These are phyloP conservation scores for Mirounga angustirostris DNA, from an alignment of 2,113 vertebrate species.

Conservation along the genomic window DNA sequence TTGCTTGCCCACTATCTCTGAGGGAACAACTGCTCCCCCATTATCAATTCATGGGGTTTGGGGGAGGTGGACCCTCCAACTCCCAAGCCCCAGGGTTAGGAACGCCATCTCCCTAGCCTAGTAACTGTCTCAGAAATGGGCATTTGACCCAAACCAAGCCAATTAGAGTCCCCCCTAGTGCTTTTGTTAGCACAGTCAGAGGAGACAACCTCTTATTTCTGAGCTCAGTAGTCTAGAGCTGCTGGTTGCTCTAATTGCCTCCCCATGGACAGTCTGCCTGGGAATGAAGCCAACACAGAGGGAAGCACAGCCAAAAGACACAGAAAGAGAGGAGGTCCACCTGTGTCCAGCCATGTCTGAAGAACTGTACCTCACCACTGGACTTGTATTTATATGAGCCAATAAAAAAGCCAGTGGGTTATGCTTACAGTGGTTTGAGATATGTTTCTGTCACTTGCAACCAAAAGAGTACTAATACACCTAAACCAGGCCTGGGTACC, in stretches of 20 bases:
- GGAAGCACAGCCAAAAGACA: background rate
- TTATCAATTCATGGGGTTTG: background rate
- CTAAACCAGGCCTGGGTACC: background rate
- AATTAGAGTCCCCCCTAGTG: slow-evolving; percentile 45
- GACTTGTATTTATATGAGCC: background rate
- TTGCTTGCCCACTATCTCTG: background rate
- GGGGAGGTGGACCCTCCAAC: background rate
- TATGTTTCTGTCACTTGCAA: background rate
- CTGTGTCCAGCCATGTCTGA: background rate
- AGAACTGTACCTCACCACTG: background rate
- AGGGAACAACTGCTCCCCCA: background rate
- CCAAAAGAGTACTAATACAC: background rate
- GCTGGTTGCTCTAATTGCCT: slow-evolving; percentile 67
- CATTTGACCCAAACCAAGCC: slow-evolving; percentile 65
- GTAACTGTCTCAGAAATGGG: slow-evolving; percentile 60
- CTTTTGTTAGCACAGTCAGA: slow-evolving; percentile 53
- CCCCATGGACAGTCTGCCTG: slow-evolving; percentile 38
- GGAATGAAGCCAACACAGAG: slow-evolving; percentile 49
- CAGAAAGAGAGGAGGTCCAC: background rate
- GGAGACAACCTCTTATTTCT: slow-evolving; percentile 66
- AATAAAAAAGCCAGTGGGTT: background rate
- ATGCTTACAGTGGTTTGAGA: background rate
- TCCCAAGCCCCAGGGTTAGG: background rate
- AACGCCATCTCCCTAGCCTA: background rate
- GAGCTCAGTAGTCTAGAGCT: slow-evolving; percentile 5